Conservation (phyloP, 2,888 invertebrate genomes). For the Zelleria hepariella region DNA sequence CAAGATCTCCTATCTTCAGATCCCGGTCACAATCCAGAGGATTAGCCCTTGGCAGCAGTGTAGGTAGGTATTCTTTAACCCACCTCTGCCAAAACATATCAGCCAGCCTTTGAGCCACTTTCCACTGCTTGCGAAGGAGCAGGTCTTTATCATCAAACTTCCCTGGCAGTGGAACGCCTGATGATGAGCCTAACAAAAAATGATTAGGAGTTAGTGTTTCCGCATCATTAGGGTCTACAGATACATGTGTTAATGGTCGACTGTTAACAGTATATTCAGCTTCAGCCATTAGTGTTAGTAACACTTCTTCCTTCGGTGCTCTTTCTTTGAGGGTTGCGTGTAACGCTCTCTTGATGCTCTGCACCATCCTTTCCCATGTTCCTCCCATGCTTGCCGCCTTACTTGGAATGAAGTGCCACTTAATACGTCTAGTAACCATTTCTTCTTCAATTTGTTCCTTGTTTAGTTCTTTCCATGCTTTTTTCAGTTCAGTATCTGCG, state of each 20-base stretch:
- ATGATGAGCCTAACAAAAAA: conserved; percentile 17
- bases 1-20: not conserved
- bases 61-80: conserved; percentile 20
- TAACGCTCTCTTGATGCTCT: not conserved
- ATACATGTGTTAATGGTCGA: not conserved
- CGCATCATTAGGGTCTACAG: conserved; percentile 9
- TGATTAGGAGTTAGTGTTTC: conserved; percentile 23
- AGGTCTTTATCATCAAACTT: conserved; percentile 11
- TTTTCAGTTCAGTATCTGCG: conserved; percentile 8
- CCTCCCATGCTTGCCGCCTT: not conserved
- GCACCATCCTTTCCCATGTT: not conserved
- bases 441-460: not conserved
- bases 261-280: not conserved
- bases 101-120: conserved; percentile 13
- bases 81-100: conserved; percentile 20
- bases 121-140: conserved; percentile 18
- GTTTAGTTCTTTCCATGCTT: not conserved
- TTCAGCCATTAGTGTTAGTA: not conserved
- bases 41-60: conserved; percentile 5
- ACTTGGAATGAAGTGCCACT: not conserved
- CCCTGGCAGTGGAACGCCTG: conserved; percentile 11
- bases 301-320: not conserved
- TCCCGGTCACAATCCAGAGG: not conserved
- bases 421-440: not conserved
- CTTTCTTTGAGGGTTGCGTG: not conserved